Conservation (phyloP, 37 sponge, comb jelly and placozoan species). For the Petrosia ficiformis region DNA sequence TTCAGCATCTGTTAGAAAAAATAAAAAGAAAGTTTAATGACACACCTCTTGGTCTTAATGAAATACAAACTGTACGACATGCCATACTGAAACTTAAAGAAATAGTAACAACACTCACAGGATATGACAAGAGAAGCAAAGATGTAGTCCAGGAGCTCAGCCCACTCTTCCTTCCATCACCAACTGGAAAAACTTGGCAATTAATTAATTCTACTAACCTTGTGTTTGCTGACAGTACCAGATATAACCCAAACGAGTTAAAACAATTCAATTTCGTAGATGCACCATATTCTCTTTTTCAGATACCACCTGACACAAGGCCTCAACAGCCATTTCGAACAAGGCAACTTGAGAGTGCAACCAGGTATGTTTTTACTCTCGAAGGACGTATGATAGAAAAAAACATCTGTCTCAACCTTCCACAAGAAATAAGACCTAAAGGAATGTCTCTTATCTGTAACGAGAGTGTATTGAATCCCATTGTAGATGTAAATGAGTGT, state of each 20-base stretch:
- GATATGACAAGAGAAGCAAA: neutral
- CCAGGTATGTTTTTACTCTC: neutral
- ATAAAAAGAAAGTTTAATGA: neutral
- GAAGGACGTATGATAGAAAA: no score
- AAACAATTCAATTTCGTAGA: neutral
- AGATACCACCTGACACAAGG: no score
- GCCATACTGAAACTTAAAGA: neutral
- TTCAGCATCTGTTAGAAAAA: no score
- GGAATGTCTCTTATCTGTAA: neutral
- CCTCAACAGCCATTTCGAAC: no score
- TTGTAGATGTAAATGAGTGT: neutral
- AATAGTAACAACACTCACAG: no score
- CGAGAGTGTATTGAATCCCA: neutral
- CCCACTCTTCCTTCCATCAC: neutral
- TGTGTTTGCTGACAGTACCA: neutral
- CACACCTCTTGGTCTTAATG: neutral
- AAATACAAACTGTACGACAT: neutral
- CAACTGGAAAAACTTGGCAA: neutral
- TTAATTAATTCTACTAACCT: neutral
- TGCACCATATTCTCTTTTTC: neutral
- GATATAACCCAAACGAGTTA: neutral
- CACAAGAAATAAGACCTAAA: neutral
- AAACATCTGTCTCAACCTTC: neutral
- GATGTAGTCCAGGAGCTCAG: neutral
- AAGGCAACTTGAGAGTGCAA: neutral